A percentile compares a stretch with the other conserved stretches of the same genome.
These are phyloP conservation scores for Cephus rjabovi DNA, from an alignment of 2,888 invertebrate species.

Conservation along the genomic window DNA sequence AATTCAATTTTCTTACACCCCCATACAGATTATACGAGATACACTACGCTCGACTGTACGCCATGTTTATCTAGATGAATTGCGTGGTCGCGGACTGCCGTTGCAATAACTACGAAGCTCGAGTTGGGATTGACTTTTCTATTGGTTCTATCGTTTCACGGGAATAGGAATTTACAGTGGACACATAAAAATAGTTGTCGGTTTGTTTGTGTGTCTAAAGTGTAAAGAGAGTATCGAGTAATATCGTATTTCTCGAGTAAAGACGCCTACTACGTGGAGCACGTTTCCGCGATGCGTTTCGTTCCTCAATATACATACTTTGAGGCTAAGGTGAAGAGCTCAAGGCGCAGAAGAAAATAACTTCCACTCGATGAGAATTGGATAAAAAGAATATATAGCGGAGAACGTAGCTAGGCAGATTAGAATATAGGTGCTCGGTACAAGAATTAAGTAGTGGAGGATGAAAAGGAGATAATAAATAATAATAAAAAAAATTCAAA, in stretches of 20 bases:
- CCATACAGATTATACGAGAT: neutral
- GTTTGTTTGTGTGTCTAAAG: neutral
- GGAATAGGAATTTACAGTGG: neutral
- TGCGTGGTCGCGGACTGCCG: neutral
- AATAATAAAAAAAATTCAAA: neutral
- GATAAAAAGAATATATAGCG: neutral
- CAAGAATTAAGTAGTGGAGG: neutral
- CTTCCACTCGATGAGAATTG: neutral
- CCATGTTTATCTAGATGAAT: neutral
- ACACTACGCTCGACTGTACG: neutral
- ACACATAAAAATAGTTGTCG: neutral
- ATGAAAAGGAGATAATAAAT: neutral
- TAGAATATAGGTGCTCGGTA: neutral
- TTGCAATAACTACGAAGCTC: neutral
- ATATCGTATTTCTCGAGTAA: neutral
- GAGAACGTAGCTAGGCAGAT: neutral
- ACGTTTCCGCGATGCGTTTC: neutral
- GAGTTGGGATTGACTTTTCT: neutral
- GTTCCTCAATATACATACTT: neutral
- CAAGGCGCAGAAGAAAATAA: neutral
- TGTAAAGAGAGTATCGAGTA: neutral
- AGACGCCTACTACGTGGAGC: neutral
- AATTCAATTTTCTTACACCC: neutral
- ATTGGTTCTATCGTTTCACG: neutral
- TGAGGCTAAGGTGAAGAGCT: neutral